Evolutionary conservation across 2,888 invertebrate species (phyloP), one percentile per base, ranked within the genome.

Genomic region (Xestoiulus laeticollis): DNA sequence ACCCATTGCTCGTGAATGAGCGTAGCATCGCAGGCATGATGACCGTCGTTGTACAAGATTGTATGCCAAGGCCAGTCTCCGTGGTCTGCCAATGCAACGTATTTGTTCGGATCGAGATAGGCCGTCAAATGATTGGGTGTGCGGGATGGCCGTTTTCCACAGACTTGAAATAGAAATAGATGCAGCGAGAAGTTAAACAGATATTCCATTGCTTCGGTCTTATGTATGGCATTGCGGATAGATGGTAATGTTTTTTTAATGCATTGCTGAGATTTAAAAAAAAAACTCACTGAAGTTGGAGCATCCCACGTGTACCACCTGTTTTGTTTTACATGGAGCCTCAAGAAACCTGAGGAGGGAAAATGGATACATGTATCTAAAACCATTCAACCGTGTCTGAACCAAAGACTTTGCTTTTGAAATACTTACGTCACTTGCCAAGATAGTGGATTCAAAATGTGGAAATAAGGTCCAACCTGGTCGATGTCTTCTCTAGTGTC

Each of bases 21-120:
- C 0, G 96, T 96, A 1, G 96, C 97, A 91, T 98, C 97, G 91
- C 97, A 98, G 8, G 96, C 96, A 91, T 97, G 97, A 78, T 95
- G 95, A 90, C 96, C 95, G 91, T 96, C 95, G 90, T 96, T 95
- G 90, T 96, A 94, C 2, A 98, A 93, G 1, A 96, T 95, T 26
- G 95, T 96, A 91, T 96, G 95, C 97, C 97, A 97, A n/a, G 97
- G 97, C 97, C 97, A 91, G 87, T 91, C 90, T 0, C 90, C 90
- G 59, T 89, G 90, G 6, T 89, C 89, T 0, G 90, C 90, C 26
- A 87, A 88, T 43, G 87, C 89, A 19, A 89, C 89, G 6, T 89
- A 88, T 68, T 90, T 87, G 16, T 84, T 87, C 4, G 88, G 89
- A 78, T 88, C 87, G 10, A 89, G 88, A 83, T 89, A 85, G 1